Conservation (phyloP, 2,888 invertebrate genomes). For the Craniophora ligustri region DNA sequence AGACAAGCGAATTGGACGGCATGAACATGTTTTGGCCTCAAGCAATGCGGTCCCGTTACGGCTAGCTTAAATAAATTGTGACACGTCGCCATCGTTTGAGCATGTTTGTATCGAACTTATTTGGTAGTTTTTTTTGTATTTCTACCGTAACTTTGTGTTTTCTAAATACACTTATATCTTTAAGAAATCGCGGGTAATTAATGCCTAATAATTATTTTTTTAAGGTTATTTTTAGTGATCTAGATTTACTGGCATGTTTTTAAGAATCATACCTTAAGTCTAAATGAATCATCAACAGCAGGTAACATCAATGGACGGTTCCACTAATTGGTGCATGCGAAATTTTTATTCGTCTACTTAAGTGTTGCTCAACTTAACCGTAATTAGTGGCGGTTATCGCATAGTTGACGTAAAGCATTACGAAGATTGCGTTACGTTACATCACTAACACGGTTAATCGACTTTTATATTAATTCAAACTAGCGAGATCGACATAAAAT, state of each 20-base stretch:
- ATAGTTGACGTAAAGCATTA: constrained; percentile 34
- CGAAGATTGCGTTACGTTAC: constrained; percentile 43
- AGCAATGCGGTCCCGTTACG: constrained; percentile 45
- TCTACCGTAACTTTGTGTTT: too few relatives aligned
- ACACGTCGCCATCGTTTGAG: constrained; percentile 16
- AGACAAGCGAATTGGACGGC: constrained; percentile 23
- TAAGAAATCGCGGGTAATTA: too few relatives aligned
- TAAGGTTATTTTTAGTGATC: too few relatives aligned
- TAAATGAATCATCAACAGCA: too few relatives aligned
- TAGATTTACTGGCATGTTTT: too few relatives aligned
- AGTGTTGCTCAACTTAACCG: constrained; percentile 54
- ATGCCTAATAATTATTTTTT: too few relatives aligned
- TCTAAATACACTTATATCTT: too few relatives aligned
- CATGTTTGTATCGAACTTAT: too few relatives aligned
- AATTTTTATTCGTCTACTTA: constrained; percentile 54
- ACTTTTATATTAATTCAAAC: constrained; percentile 42
- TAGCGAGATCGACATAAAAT: constrained; percentile 35
- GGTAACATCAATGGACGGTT: too few relatives aligned
- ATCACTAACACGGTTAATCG: constrained; percentile 45
- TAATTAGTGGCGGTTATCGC: constrained; percentile 52
- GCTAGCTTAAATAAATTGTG: constrained; percentile 22
- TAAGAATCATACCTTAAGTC: too few relatives aligned
- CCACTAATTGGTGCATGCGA: constrained; percentile 25
- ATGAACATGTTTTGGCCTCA: constrained; percentile 41
- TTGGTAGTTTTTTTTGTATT: too few relatives aligned